A percentile compares a stretch with the other conserved stretches of the same genome.
Conservation (phyloP, 2,797 vertebrate species). For the Acanthurus lineatus region DNA sequence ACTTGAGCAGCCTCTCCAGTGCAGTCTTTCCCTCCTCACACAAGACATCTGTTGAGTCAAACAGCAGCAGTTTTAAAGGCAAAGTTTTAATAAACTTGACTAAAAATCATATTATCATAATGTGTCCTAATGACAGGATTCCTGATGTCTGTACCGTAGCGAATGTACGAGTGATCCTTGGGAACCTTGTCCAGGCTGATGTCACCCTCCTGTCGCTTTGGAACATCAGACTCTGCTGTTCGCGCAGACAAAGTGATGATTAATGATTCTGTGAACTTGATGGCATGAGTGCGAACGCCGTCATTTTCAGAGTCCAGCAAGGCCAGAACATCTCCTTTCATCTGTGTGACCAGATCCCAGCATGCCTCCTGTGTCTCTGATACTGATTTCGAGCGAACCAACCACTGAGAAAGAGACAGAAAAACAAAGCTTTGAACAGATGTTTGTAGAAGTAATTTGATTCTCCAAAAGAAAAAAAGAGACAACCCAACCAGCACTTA, state of each 20-base stretch:
- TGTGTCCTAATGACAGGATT: not conserved
- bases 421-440: not conserved
- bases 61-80: not conserved
- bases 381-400: slow-evolving; percentile 90
- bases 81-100: not conserved
- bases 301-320: slow-evolving; percentile 96
- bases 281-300: slow-evolving; percentile 94
- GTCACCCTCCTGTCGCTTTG: slow-evolving; percentile 92
- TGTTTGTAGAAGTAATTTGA: not conserved
- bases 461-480: not conserved
- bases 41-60: slow-evolving; percentile 76
- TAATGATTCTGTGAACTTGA: slow-evolving; percentile 95
- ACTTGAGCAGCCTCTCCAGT: slow-evolving; percentile 93
- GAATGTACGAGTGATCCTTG: slow-evolving; percentile 92
- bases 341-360: slow-evolving; percentile 95
- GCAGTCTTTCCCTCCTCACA: slow-evolving; percentile 92
- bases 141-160: slow-evolving; percentile 84
- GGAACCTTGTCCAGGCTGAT: slow-evolving; percentile 95
- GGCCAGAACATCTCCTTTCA: slow-evolving; percentile 92
- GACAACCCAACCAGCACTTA: not conserved
- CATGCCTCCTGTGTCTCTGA: slow-evolving; percentile 94
- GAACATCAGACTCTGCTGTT: slow-evolving; percentile 90
- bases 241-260: slow-evolving; percentile 94
- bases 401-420: slow-evolving; percentile 85
- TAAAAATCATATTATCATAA: not conserved